phyloP scores from a whole-genome alignment of 2,888 invertebrate species.

The Leptura quadrifasciata region DNA sequence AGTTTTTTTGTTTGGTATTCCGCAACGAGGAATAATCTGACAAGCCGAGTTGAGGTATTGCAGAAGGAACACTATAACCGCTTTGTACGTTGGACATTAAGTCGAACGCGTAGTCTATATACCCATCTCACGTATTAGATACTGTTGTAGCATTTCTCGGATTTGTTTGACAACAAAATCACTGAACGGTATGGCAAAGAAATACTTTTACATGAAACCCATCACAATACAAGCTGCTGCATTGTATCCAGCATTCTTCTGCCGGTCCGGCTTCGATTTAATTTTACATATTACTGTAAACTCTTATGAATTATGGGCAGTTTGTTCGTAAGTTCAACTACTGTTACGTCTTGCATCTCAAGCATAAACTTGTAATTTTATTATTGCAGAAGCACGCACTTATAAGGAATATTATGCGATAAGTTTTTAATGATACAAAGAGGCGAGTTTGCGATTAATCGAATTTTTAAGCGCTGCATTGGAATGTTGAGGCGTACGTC shows the following conservation, averaged over 20 bases:
- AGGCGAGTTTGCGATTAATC: not conserved
- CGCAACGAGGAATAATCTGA: constrained; percentile 4
- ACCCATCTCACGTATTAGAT: constrained; percentile 59
- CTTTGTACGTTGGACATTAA: not conserved
- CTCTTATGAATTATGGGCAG: constrained; percentile 13
- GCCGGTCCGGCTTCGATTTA: not conserved
- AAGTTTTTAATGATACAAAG: not conserved
- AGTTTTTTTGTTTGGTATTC: constrained; percentile 26
- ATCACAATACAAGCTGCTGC: constrained; percentile 23
- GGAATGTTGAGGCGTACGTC: not conserved
- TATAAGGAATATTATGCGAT: constrained; percentile 29
- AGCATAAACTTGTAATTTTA: constrained; percentile 20
- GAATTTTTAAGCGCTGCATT: not conserved
- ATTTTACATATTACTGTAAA: constrained; percentile 29
- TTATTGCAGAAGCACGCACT: not conserved
- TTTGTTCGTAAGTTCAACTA: constrained; percentile 12
- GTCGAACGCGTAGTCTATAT: constrained; percentile 39
- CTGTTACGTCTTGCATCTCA: constrained; percentile 21
- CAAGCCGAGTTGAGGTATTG: constrained; percentile 11
- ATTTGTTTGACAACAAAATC: constrained; percentile 61
- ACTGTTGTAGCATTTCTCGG: constrained; percentile 59
- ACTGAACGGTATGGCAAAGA: constrained; percentile 56
- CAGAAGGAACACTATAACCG: not conserved
- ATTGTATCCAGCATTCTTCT: constrained; percentile 4
- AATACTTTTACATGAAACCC: constrained; percentile 49